Conservation (phyloP, 1,140 invertebrate species). For the Pogonognathellus flavescens region DNA sequence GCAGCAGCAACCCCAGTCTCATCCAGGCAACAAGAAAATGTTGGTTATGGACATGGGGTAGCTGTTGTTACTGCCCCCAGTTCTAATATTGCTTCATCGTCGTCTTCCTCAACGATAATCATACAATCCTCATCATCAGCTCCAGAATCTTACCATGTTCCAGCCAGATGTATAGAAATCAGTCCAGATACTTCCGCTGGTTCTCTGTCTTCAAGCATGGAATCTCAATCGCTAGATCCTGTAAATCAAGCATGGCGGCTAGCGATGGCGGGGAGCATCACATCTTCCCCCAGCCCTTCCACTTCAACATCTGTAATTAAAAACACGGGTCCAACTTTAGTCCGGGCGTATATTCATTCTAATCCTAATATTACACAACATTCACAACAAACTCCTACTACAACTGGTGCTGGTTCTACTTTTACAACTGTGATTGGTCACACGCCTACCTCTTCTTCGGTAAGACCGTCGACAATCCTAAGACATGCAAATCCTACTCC, state of each 20-base stretch:
- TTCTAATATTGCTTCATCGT: background rate
- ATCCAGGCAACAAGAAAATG: conserved; percentile 3
- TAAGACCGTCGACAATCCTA: conserved; percentile 33
- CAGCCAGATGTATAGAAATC: conserved; percentile 31
- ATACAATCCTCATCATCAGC: conserved; percentile 29
- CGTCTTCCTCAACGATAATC: conserved; percentile 13
- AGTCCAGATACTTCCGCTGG: background rate
- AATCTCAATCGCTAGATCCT: conserved; percentile 1
- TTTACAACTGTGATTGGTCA: conserved; percentile 42
- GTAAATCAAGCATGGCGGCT: conserved; percentile 30
- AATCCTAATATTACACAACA: conserved; percentile 37
- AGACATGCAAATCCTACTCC: conserved; percentile 10
- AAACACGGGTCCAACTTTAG: conserved; percentile 38
- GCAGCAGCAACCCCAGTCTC: background rate
- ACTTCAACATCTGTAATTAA: conserved; percentile 22
- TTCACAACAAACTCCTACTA: background rate
- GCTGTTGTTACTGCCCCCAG: background rate
- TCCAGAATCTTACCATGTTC: conserved; percentile 13
- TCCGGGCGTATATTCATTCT: conserved; percentile 27
- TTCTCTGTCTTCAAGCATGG: background rate
- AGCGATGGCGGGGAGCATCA: conserved; percentile 1
- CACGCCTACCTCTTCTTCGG: conserved; percentile 2
- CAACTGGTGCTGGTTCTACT: conserved; percentile 42
- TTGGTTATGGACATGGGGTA: background rate
- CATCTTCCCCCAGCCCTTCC: background rate